Evolutionary conservation across 2,888 invertebrate species (phyloP), one percentile per base, ranked within the genome.

Genomic region (Allacma fusca): DNA sequence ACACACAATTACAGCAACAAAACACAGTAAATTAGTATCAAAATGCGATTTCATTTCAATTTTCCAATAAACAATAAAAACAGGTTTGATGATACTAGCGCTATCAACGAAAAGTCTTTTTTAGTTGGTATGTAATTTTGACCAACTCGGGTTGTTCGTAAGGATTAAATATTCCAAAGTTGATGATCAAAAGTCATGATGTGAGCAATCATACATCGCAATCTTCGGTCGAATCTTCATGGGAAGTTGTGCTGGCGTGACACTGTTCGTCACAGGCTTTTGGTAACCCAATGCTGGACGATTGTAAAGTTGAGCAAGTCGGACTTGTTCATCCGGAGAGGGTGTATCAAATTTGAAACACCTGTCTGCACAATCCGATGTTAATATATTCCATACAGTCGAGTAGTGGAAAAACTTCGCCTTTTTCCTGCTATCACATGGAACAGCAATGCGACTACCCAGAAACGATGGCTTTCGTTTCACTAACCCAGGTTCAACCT

Each of bases 311-410:
- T 65, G 76, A 69, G 75, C 79, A 69, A 76, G 72, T 21, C 78
- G 87, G 74, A 91, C 88, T 75, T 87, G 82, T 85, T 89, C 90
- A 86, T 91, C 91, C 13, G 91, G 91, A 0, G 91, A 92, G 1
- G 89, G 89, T 59, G 87, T 87, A 40, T 88, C 86, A 86, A 92
- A 92, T 80, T 88, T 87, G 86, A 91, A 92, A 65, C 85, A 81
- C 29, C 57, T 57, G 1, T 78, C 79, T 13, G 78, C 29, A 9
- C 76, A 71, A 7, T 71, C 40, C 29, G 77, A 26, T 12, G 43
- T 21, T 13, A 82, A 24, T 5, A 73, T n/a, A 7, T 59, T 43
- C 80, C 81, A 80, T 1, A 76, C 24, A 23, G 77, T 50, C 5
- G 67, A 26, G 69, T 65, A 67, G 69, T n/a, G 64, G 67, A 21